phyloP scores from a whole-genome alignment of 2,113 vertebrate species.

The Cyanistes caeruleus region DNA sequence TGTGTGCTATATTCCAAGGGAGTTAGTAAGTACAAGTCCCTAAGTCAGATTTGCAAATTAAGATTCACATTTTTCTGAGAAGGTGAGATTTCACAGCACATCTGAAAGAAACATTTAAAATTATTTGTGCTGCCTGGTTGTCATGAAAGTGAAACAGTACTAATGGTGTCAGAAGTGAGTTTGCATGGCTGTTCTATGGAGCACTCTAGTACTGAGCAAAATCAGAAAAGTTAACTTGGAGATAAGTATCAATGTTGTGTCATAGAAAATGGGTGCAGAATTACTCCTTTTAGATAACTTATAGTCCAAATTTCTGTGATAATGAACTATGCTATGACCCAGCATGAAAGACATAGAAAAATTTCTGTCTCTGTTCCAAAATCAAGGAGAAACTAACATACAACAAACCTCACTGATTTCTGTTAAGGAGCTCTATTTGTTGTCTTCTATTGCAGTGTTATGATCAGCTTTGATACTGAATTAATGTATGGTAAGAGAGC shows the following conservation, averaged over 20 bases:
- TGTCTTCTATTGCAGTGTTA: background rate
- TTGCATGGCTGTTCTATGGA: background rate
- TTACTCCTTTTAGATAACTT: background rate
- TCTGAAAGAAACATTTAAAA: background rate
- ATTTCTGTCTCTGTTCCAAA: background rate
- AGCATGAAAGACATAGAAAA: background rate
- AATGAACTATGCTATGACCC: background rate
- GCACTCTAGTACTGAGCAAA: background rate
- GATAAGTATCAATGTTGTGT: background rate
- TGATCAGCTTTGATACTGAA: background rate
- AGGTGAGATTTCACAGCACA: background rate
- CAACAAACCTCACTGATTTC: background rate
- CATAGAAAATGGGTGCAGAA: background rate
- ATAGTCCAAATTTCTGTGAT: background rate
- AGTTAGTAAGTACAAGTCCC: background rate
- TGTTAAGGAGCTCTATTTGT: background rate
- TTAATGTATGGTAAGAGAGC: background rate
- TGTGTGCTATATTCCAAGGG: background rate
- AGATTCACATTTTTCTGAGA: background rate
- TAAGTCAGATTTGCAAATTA: background rate
- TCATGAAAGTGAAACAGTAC: background rate
- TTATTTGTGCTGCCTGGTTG: background rate
- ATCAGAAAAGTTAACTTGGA: background rate
- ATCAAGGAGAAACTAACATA: background rate
- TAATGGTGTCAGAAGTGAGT: background rate